phyloP scores from a whole-genome alignment of 2,113 vertebrate genomes.

The Neolamprologus ventralis region DNA sequence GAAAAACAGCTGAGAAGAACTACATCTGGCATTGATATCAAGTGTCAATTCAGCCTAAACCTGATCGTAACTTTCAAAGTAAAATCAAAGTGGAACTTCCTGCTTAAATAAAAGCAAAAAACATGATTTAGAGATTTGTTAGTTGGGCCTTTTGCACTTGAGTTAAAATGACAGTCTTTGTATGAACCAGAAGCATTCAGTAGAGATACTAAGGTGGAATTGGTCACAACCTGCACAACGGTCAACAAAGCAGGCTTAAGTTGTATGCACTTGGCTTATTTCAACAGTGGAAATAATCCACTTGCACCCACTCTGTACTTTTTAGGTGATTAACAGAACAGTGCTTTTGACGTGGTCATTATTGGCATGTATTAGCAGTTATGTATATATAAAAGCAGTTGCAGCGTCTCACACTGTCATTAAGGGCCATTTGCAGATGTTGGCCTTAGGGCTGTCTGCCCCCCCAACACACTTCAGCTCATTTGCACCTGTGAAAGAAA shows the following conservation, averaged over 20 bases:
- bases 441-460: not conserved
- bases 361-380: not conserved
- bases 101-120: not conserved
- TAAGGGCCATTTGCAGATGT: not conserved
- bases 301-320: not conserved
- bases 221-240: not conserved
- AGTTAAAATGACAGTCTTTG: not conserved
- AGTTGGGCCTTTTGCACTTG: not conserved
- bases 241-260: not conserved
- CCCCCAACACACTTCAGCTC: conserved; percentile 2
- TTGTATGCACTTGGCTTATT: not conserved
- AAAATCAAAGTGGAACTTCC: not conserved
- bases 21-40: not conserved
- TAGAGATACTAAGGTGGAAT: not conserved
- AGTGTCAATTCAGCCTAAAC: not conserved
- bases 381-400: not conserved
- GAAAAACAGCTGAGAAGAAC: not conserved
- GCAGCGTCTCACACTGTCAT: not conserved
- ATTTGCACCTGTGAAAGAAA: conserved; percentile 64
- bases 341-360: not conserved
- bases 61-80: not conserved
- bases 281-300: not conserved
- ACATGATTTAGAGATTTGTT: not conserved
- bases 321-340: not conserved
- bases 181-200: not conserved